phyloP scores from a whole-genome alignment of 2,113 vertebrate species.

The Narcine bancroftii region DNA sequence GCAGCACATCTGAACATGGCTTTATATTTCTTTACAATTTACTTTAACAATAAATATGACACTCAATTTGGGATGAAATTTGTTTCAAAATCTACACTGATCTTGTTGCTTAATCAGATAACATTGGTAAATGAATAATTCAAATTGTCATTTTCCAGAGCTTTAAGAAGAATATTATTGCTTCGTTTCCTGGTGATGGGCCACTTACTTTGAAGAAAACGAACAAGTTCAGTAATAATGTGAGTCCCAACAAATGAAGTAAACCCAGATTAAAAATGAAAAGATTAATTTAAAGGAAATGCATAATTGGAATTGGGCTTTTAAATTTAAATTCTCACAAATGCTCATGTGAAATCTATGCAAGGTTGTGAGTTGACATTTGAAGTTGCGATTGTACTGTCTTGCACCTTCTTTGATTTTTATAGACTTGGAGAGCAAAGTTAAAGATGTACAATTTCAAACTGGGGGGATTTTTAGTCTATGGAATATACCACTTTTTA shows the following conservation, averaged over 20 bases:
- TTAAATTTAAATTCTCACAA: background rate
- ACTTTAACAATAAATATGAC: background rate
- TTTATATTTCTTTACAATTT: background rate
- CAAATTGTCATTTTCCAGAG: conserved; percentile 15
- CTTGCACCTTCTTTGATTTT: background rate
- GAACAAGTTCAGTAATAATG: conserved; percentile 15
- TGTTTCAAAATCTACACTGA: background rate
- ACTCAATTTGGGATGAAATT: background rate
- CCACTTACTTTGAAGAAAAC: background rate
- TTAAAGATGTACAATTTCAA: background rate
- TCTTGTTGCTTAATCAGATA: background rate
- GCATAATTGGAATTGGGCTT: background rate
- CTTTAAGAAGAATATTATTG: conserved; percentile 17
- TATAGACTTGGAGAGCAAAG: background rate
- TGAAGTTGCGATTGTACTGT: background rate
- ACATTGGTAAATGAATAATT: background rate
- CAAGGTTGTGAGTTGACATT: background rate
- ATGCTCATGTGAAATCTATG: background rate
- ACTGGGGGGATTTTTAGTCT: background rate
- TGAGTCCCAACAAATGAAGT: conserved; percentile 24
- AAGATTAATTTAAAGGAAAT: background rate
- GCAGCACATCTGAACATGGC: background rate
- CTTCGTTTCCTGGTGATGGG: background rate
- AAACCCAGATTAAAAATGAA: conserved; percentile 8
- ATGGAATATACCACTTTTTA: background rate